phyloP scores from a whole-genome alignment of 2,797 vertebrate genomes.

The Chelidonichthys spinosus region DNA sequence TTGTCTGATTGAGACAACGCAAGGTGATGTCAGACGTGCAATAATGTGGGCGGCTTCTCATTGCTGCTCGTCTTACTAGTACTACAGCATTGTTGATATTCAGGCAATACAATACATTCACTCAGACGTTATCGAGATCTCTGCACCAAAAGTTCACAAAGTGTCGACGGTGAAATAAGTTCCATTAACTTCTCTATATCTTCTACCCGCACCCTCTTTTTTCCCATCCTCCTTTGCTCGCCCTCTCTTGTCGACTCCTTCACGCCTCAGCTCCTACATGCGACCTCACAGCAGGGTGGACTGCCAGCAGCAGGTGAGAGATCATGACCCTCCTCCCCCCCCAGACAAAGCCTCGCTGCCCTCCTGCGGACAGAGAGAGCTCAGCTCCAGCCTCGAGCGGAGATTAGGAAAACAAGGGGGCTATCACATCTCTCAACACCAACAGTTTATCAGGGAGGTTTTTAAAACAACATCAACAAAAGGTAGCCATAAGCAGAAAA shows the following conservation, averaged over 20 bases:
- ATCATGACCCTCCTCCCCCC: conserved; percentile 56
- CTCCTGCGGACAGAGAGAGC: conserved; percentile 35
- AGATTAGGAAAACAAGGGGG: conserved; percentile 53
- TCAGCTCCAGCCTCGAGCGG: conserved; percentile 44
- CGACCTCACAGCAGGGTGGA: conserved; percentile 65
- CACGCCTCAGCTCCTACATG: conserved; percentile 65
- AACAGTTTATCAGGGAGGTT: conserved; percentile 33
- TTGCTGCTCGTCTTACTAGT: background rate
- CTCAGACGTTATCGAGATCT: too few species aligned
- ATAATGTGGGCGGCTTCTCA: conserved; percentile 57
- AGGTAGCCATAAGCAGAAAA: background rate
- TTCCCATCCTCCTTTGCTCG: conserved; percentile 24
- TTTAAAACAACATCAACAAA: conserved; percentile 37
- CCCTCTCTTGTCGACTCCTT: conserved; percentile 51
- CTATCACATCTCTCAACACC: conserved; percentile 49
- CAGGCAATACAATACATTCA: background rate
- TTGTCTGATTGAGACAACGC: conserved; percentile 51
- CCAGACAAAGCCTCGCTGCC: conserved; percentile 58
- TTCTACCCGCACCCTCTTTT: background rate
- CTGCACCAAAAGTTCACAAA: too few species aligned
- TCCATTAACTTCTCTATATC: too few species aligned
- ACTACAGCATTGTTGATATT: background rate
- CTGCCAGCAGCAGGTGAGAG: conserved; percentile 76
- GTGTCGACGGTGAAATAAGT: conserved; percentile 8
- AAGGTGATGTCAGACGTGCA: conserved; percentile 58